Evolutionary conservation across 1,140 invertebrate species (phyloP), one percentile per base, ranked within the genome.

Genomic region (Eufriesea mexicana): DNA sequence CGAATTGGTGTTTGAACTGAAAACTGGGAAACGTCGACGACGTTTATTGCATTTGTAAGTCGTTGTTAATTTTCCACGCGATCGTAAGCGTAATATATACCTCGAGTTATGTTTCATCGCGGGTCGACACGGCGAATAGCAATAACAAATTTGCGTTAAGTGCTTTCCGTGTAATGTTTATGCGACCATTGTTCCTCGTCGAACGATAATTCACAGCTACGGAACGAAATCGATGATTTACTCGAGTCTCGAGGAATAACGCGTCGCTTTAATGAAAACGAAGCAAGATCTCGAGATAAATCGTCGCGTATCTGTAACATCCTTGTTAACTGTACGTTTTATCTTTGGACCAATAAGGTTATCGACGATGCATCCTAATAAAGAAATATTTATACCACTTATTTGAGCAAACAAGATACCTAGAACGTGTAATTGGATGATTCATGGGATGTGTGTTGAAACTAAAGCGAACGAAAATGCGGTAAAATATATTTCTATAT

Each of bases 91-190:
- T 18, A 18, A 51, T 28, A 70, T 35, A 66, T 45, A 23, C 23
- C n/a, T n/a, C 1, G 35, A 35, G 35, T 35, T 35, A 35, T 35
- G 35, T 35, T 35, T 35, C 35, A 12, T 8, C 57, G 12, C 10
- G n/a, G n/a, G n/a, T n/a, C n/a, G n/a, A n/a, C n/a, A n/a, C 57
- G 9, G n/a, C 51, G 51, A 20, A 75, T 62, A 62, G 57, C 18
- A 62, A 75, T 62, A 75, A 75, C 57, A 75, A 75, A 75, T 75
- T 59, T 61, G 23, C 57, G 57, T 75, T 62, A 49, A 75, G 45
- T 61, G 72, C 55, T 74, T 61, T 74, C 55, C 72, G 42, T 72
- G 35, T 4, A 35, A 35, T 35, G 35, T 35, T 72, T 72, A 25
- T 28, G 6, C 42, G 28, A 35, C 20, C 9, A 47, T 25, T 68